Conservation (phyloP, 2,113 vertebrate genomes). For the Apodemus speciosus region DNA sequence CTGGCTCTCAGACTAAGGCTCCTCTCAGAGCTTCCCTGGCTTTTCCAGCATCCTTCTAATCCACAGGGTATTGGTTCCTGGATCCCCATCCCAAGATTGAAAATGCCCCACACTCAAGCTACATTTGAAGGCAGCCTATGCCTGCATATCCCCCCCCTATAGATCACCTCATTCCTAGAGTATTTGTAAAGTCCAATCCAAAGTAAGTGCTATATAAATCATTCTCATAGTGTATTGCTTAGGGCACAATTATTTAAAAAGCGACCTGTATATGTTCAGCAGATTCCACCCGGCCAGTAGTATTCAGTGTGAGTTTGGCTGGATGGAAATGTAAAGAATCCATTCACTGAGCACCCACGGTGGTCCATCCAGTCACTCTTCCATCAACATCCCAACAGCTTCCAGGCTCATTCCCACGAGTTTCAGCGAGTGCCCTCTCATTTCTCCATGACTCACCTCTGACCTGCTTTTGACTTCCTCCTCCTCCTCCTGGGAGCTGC, state of each 20-base stretch:
- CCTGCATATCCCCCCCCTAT: background rate
- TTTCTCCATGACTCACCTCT: conserved; percentile 36
- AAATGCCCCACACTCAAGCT: background rate
- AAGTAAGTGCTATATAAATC: background rate
- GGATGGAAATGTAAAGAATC: background rate
- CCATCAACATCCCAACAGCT: background rate
- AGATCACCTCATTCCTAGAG: background rate
- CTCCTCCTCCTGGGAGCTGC: background rate
- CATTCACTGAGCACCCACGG: accelerated
- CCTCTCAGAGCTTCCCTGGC: background rate
- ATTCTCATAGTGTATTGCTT: background rate
- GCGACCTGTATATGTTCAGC: background rate
- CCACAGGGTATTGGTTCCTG: too few relatives aligned
- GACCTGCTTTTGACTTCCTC: background rate
- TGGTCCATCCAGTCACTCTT: background rate
- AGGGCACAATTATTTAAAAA: background rate
- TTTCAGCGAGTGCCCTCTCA: background rate
- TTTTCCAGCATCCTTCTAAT: background rate
- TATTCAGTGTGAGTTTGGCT: background rate
- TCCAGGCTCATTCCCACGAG: background rate
- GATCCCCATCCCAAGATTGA: background rate
- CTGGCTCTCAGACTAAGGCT: background rate
- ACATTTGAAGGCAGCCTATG: background rate
- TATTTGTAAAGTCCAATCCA: background rate
- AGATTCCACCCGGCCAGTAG: background rate